Conservation (phyloP, 2,888 invertebrate species). For the Gari tellinella region DNA sequence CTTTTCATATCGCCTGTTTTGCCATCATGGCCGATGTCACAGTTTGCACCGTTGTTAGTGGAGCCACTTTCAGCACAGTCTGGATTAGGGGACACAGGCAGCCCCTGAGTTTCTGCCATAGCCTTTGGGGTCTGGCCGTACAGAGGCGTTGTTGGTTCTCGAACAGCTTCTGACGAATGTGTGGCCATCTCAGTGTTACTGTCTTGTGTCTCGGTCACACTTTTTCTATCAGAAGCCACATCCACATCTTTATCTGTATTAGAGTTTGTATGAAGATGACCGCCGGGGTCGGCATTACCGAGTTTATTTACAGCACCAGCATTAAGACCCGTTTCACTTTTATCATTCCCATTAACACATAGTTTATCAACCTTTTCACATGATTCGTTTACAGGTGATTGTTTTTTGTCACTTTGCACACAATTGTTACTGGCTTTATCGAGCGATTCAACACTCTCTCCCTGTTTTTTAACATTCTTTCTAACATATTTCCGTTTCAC, state of each 20-base stretch:
- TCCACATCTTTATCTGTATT: neutral
- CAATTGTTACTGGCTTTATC: neutral
- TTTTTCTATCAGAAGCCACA: neutral
- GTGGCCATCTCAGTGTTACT: neutral
- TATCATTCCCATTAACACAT: neutral
- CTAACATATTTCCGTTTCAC: constrained; percentile 54
- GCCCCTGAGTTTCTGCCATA: constrained; percentile 45
- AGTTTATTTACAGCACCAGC: neutral
- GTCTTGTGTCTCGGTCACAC: neutral
- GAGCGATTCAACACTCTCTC: neutral
- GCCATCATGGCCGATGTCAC: neutral
- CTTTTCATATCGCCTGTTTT: neutral
- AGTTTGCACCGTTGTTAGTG: constrained; percentile 4
- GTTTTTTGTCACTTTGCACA: neutral
- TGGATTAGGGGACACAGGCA: constrained; percentile 47
- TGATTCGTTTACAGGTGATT: neutral
- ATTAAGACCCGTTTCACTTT: neutral
- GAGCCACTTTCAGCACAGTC: constrained; percentile 38
- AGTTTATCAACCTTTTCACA: neutral
- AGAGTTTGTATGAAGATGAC: neutral
- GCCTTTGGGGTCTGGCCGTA: constrained; percentile 58
- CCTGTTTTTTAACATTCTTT: constrained; percentile 19
- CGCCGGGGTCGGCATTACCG: neutral
- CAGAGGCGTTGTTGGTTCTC: constrained; percentile 41
- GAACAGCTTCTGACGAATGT: neutral